Conservation (phyloP, 1,140 invertebrate genomes). For the Ceratina calcarata region DNA sequence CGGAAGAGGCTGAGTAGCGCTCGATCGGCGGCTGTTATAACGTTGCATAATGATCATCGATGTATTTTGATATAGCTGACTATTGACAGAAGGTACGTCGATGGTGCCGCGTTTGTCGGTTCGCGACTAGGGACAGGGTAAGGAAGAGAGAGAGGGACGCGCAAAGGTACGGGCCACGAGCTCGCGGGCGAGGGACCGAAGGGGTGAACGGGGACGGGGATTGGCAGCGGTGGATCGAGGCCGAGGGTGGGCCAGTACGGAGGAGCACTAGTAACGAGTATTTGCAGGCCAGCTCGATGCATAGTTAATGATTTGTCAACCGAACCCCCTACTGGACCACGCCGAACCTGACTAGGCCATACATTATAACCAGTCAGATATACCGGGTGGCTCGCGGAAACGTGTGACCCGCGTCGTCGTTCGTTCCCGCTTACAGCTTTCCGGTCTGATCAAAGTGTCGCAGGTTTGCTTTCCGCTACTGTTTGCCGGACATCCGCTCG, state of each 20-base stretch:
- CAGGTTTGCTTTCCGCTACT: constrained; percentile 52
- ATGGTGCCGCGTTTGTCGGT: constrained; percentile 50
- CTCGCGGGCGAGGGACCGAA: constrained; percentile 38
- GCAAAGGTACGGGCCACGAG: constrained; percentile 20
- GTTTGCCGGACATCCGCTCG: constrained; percentile 25
- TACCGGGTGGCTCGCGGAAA: constrained; percentile 65
- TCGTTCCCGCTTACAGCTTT: constrained; percentile 31
- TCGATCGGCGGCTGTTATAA: constrained; percentile 47
- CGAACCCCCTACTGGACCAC: constrained; percentile 68
- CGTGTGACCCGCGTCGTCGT: constrained; percentile 27
- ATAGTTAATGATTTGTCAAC: constrained; percentile 82
- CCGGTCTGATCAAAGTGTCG: constrained; percentile 57
- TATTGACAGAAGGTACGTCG: constrained; percentile 46
- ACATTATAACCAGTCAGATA: constrained; percentile 76
- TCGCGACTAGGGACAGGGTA: constrained; percentile 30
- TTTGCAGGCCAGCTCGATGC: constrained; percentile 80
- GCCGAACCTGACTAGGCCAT: constrained; percentile 76
- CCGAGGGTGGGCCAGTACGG: constrained; percentile 59
- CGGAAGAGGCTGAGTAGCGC: too few relatives aligned
- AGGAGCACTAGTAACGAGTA: constrained; percentile 80
- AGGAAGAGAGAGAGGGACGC: constrained; percentile 11
- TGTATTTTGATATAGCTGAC: constrained; percentile 64
- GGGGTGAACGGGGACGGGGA: constrained; percentile 45
- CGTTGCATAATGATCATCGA: constrained; percentile 68
- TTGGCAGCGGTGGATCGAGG: constrained; percentile 50